Base-by-base conservation (phyloP, 2,797 vertebrate species). In the Propithecus deckenii region DNA sequence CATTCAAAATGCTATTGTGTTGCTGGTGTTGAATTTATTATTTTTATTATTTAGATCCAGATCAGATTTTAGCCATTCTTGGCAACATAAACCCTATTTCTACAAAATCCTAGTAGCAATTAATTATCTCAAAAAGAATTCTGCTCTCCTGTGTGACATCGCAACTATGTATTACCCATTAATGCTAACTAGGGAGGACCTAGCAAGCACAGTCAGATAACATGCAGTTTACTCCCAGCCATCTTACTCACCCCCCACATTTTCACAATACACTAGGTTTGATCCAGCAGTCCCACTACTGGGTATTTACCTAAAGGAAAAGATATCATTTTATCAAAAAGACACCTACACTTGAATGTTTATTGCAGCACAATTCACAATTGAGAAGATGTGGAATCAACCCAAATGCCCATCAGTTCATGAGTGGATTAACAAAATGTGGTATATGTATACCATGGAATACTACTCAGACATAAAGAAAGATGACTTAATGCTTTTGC, bases 1-100 rank as follows among this genome's bases (percentile, higher is more conserved):
- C 57, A 67, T 86, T 92, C 35, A 69, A 91, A 69, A 67, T 86
- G 48, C 35, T 84, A 18, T 67, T 86, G 22, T 41, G 25, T 48
- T 94, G 17, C 57, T 84, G 17, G 10, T 22, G 1, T 32, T 75
- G 59, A 86, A 59, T 94, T 94, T 89, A 35, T 85, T 89, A 74
- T 48, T 87, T n/a, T 95, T 86, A 46, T 94, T 92, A 65, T 90
- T 75, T 85, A 87, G 84, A 81, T 88, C 48, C 20, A 89, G 38
- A 91, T 86, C 50, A 81, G 18, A 75, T 78, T 94, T 90, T 93
- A 43, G 50, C 41, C 65, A 88, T 93, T 86, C 32, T 89, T 91
- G 71, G 57, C 30, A 91, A 72, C 28, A 90, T 86, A 63, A 55
- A 81, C 23, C 43, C 43, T 43, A 43, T 43, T 43, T 8, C 43